A percentile compares a stretch with the other conserved stretches of the same genome.
Evolutionary conservation across 2,888 invertebrate species (phyloP).

Genomic region (Melinaea marsaeus): DNA sequence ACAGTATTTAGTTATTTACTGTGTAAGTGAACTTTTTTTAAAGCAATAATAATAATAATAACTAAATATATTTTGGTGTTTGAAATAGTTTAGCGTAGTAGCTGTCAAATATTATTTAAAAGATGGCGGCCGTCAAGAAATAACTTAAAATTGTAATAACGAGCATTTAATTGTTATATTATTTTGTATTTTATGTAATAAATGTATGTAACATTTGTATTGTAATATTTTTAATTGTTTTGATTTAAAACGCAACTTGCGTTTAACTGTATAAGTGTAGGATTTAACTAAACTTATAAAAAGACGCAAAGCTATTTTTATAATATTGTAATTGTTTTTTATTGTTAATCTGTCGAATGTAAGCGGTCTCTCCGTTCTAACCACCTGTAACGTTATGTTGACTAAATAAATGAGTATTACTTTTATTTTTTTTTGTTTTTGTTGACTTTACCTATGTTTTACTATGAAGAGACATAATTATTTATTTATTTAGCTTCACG

Average conservation of each 20-base stretch:
- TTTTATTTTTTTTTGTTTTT: conserved; percentile 30
- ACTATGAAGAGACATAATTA: no score
- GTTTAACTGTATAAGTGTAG: conserved; percentile 12
- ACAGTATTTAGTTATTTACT: neutral
- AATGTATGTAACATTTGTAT: no score
- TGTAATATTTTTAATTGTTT: no score
- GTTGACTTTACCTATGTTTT: neutral
- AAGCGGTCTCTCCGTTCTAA: conserved; percentile 43
- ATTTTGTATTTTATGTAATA: neutral
- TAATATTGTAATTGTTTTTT: conserved; percentile 57
- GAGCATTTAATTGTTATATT: neutral
- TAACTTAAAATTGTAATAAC: neutral
- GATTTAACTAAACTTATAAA: conserved; percentile 41
- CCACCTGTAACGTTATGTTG: conserved; percentile 56
- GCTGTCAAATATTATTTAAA: neutral
- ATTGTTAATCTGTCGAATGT: conserved; percentile 42
- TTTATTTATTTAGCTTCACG: no score
- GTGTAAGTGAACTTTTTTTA: conserved; percentile 6
- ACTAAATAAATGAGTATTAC: conserved; percentile 61
- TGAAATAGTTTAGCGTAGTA: neutral
- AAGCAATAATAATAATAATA: neutral
- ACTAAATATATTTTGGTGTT: neutral
- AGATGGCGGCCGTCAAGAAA: neutral
- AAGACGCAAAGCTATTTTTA: conserved; percentile 64
- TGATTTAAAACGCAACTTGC: neutral